Evolutionary conservation across 2,113 vertebrate genomes (phyloP).

Genomic region (Danionella cerebrum): DNA sequence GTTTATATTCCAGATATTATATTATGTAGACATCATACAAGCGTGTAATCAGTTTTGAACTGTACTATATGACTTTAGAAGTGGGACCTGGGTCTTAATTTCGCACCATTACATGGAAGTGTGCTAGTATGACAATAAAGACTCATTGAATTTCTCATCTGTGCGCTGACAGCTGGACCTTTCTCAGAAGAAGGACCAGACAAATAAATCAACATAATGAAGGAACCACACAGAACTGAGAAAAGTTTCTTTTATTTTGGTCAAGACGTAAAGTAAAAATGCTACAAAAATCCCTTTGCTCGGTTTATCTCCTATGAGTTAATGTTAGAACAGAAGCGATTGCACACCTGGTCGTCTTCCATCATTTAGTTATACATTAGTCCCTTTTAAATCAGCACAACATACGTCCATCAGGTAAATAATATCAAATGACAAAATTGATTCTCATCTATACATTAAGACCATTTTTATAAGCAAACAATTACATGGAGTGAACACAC

Average conservation of each 20-base stretch:
- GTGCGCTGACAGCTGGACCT: no score
- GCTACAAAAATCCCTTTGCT: conserved; percentile 19
- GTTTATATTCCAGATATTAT: no score
- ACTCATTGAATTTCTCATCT: no score
- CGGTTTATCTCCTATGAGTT: conserved; percentile 6
- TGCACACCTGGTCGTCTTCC: no score
- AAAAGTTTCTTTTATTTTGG: conserved; percentile 26
- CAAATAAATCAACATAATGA: no score
- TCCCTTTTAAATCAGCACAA: conserved; percentile 7
- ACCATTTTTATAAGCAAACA: background rate
- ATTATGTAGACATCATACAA: no score
- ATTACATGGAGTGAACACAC: background rate
- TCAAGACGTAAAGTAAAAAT: conserved; percentile 33
- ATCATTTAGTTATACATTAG: conserved; percentile 15
- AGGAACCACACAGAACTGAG: background rate
- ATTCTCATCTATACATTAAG: background rate
- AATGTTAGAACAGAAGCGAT: background rate
- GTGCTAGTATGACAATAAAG: no score
- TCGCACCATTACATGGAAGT: no score
- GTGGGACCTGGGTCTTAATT: no score
- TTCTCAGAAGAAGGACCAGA: no score
- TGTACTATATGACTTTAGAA: no score
- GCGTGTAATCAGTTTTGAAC: no score
- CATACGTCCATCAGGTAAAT: background rate
- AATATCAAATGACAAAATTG: background rate